Evolutionary conservation across 2,888 invertebrate genomes (phyloP).

Genomic region (Habroteleia sp.): DNA sequence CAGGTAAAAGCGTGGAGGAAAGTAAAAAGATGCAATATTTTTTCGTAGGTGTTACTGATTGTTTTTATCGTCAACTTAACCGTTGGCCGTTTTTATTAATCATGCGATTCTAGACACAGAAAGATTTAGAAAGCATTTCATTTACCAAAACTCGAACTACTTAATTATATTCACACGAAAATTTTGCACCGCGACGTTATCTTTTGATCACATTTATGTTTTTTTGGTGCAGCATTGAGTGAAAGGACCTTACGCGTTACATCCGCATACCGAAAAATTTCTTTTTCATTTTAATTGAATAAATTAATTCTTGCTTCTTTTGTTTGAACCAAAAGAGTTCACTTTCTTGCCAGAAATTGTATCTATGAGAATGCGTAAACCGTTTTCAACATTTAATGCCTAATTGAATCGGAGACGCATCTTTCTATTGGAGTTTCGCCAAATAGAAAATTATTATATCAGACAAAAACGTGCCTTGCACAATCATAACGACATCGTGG

Average conservation of each 20-base stretch:
- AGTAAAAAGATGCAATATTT: constrained; percentile 56
- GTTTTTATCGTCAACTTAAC: constrained; percentile 37
- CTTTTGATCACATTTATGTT: constrained; percentile 14
- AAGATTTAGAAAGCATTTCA: constrained; percentile 47
- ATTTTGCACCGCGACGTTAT: constrained; percentile 25
- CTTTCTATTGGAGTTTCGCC: constrained; percentile 29
- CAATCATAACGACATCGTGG: constrained; percentile 27
- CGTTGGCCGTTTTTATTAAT: constrained; percentile 52
- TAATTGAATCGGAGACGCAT: background rate
- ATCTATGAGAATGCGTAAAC: too few species aligned
- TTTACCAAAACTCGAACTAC: constrained; percentile 9
- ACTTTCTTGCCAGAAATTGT: background rate
- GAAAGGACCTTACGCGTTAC: constrained; percentile 22
- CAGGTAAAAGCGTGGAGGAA: constrained; percentile 61
- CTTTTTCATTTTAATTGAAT: constrained; percentile 11
- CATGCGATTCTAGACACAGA: constrained; percentile 31
- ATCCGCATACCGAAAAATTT: constrained; percentile 16
- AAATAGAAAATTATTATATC: constrained; percentile 55
- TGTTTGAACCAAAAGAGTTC: too few species aligned
- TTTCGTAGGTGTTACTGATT: constrained; percentile 47
- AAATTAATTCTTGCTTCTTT: too few species aligned
- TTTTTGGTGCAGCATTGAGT: constrained; percentile 15
- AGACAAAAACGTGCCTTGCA: constrained; percentile 38
- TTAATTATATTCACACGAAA: constrained; percentile 28
- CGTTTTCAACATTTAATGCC: background rate